Base-by-base conservation (phyloP, 2,797 vertebrate genomes). In the Myripristis jacobus region DNA sequence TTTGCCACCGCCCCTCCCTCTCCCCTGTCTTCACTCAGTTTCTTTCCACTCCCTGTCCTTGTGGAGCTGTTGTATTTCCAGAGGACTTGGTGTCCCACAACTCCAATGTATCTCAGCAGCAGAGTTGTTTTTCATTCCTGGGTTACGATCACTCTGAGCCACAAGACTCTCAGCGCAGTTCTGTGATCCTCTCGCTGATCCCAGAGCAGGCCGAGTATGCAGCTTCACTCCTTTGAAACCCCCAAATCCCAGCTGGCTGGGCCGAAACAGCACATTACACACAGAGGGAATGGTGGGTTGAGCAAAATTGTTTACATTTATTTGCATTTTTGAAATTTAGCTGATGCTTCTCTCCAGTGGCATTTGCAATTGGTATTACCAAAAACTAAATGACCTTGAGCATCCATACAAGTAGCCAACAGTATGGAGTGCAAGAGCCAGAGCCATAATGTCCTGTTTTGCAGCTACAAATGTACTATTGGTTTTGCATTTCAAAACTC, bases 101-200 rank as follows among this genome's bases (percentile, higher is more conserved):
- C 75, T 60, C 11, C 59, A 72, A 13, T 65, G 62, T 66, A 75
- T 73, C 72, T 72, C 44, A 25, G 24, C 59, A 60, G 50, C 61
- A 68, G 47, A 63, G 50, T 65, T 61, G 44, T 62, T 74, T 81
- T 77, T 87, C 68, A 79, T 74, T 34, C 9, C 66, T 52, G 54
- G 31, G 18, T 77, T 81, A 78, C 29, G 51, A 57, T 21, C 25
- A 25, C 0, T 24, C n/a, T n/a, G 63, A 65, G 52, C 31, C 70
- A 34, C 22, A n/a, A 27, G 36, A 44, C 43, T 51, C 62, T 75
- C 36, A 27, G 24, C 59, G 58, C 19, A 11, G 50, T 13, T 70
- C 47, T 34, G 57, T 56, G n/a, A 10, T 66, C 69, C 62, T 70
- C 70, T 46, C 34, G 29, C 48, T 41, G 47, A 61, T 60, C 46